Base-by-base conservation (phyloP, 1,140 invertebrate genomes). In the Diprion similis region DNA sequence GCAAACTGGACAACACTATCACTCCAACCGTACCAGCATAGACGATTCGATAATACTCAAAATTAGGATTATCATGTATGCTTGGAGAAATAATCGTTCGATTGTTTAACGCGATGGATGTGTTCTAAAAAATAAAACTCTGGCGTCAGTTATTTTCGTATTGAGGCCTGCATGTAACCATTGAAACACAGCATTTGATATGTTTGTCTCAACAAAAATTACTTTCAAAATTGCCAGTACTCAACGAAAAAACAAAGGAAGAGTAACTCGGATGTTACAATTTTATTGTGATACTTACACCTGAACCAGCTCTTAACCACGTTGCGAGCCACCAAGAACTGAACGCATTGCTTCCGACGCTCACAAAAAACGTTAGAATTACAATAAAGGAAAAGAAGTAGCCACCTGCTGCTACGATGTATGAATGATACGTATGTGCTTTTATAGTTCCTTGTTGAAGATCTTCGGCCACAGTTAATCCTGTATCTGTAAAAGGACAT, bases 281-380 rank as follows among this genome's bases (percentile, higher is more conserved):
- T 70, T 51, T 51, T 24, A 71, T 24, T 66, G 45, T 15, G 64
- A 72, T 76, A 83, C 82, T 89, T 77, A 89, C 87, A 46, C 86
- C 83, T 66, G 84, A 82, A 10, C 88, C 85, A 69, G 84, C 83
- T 65, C 87, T 84, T 37, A 94, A 87, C 93, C 93, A 95, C 73
- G 87, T 82, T 10, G 92, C 91, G 1, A 95, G 85, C 92, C 93
- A 94, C 89, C 92, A 93, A 70, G 90, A 91, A 73, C 91, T 91
- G 73, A 93, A 92, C 0, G 87, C 82, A 15, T 89, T 88, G 17
- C 89, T 87, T 1, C 88, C 89, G 37, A 93, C 89, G 75, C 91
- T 92, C 9, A 92, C 47, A 1, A 91, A 79, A 75, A 94, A 92
- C 19, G 86, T 84, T 0, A 91, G 68, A 46, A 93, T 74, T 8